Base-by-base conservation (phyloP, 2,888 invertebrate genomes). In the Megalurothrips usitatus region DNA sequence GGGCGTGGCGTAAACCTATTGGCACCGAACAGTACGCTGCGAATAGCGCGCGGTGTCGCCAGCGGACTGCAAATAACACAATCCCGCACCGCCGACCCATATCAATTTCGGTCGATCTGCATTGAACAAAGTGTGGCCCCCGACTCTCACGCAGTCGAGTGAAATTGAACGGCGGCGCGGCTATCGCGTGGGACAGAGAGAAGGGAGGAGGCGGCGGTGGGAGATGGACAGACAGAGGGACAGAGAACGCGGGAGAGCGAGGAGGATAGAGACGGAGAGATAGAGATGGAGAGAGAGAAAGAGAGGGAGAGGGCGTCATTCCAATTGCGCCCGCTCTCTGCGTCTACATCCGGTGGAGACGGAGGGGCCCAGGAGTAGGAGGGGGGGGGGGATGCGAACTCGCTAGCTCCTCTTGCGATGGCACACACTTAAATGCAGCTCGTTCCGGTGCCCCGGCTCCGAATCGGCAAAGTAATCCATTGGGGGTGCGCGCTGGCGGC, bases 381-480 rank as follows among this genome's bases (percentile, higher is more conserved):
- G 14, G 52, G 52, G 52, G 52, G 10, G 52, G 52, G 52, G 14
- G 52, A 17, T 12, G 52, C 52, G 6, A 19, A 17, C 17, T 17
- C 19, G 58, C 58, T 19, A 6, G 4, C n/a, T 17, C 19, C 58
- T n/a, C n/a, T n/a, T n/a, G n/a, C 19, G 58, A 58, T 58, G 58
- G 58, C 58, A 58, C 58, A 58, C 68, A 26, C 68, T 75, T 26
- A 75, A 75, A 75, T 75, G 68, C 68, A 75, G 68, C 68, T 26
- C 68, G 68, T 75, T 58, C 14, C 68, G 68, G 23, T 4, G 68
- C 68, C 68, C 23, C 68, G 68, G 23, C 23, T 23, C 23, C 9
- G 23, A 23, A 23, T 68, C 23, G 68, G 68, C n/a, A 23, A 23
- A 68, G 68, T 26, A 75, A 75, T 75, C 68, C 68, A 75, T 75